Evolutionary conservation across 2,113 vertebrate species (phyloP).

Genomic region (Arothron firmamentum): DNA sequence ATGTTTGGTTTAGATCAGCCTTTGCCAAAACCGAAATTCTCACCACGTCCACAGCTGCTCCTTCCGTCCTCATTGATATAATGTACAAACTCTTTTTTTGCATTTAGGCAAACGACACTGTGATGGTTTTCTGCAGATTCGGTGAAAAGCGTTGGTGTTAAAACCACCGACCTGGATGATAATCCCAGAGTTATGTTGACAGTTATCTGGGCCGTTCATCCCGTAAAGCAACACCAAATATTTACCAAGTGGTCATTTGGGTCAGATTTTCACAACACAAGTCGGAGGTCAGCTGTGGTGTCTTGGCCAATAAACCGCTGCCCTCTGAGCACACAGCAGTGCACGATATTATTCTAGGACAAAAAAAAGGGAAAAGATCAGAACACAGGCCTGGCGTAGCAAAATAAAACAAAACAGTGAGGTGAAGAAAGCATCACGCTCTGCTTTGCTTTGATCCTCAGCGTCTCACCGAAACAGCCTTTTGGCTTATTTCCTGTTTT

Average conservation of each 20-base stretch:
- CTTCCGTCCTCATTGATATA: too few relatives aligned
- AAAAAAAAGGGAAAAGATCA: constrained; percentile 58
- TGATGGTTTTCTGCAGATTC: too few relatives aligned
- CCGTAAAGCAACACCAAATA: constrained; percentile 64
- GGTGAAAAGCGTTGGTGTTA: constrained; percentile 1
- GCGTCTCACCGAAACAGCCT: constrained; percentile 59
- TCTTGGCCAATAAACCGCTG: constrained; percentile 60
- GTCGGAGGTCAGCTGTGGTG: constrained; percentile 64
- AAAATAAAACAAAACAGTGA: constrained; percentile 71
- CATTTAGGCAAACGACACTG: too few relatives aligned
- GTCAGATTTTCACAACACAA: constrained; percentile 61
- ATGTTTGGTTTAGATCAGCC: constrained; percentile 23
- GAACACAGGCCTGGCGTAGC: constrained; percentile 59
- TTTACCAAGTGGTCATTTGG: constrained; percentile 64
- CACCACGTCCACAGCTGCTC: not conserved
- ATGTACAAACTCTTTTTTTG: too few relatives aligned
- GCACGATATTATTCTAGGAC: constrained; percentile 62
- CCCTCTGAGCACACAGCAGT: constrained; percentile 60
- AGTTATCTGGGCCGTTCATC: constrained; percentile 59
- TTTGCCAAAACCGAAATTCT: not conserved
- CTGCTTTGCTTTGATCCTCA: constrained; percentile 55
- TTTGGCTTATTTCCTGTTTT: constrained; percentile 66
- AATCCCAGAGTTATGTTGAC: constrained; percentile 24
- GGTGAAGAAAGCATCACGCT: constrained; percentile 49
- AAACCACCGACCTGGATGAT: constrained; percentile 27